phyloP scores from a whole-genome alignment of 1,140 invertebrate species.

The Zaprionus camerounensis region DNA sequence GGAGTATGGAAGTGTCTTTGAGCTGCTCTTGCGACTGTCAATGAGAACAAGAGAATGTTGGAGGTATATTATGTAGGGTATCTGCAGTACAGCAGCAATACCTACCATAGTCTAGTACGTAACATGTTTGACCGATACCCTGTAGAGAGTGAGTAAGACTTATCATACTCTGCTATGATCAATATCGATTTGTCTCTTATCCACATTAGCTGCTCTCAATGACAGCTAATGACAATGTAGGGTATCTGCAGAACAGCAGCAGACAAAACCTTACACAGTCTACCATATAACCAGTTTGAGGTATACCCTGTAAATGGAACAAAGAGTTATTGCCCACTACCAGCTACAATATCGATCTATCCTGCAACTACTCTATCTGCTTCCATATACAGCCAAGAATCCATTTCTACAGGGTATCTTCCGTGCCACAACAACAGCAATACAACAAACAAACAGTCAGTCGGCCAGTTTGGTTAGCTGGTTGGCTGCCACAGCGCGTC shows the following conservation, averaged over 20 bases:
- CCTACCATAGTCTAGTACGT: too few relatives aligned
- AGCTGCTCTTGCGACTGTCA: neutral
- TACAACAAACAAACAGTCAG: neutral
- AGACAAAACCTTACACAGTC: too few relatives aligned
- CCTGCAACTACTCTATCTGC: neutral
- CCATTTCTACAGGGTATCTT: slow-evolving; percentile 1
- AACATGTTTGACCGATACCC: too few relatives aligned
- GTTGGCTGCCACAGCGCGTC: slow-evolving; percentile 10
- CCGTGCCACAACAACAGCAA: neutral
- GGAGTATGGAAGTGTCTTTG: neutral
- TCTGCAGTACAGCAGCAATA: too few relatives aligned
- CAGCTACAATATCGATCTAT: neutral
- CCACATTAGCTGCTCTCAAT: neutral
- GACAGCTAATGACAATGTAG: neutral
- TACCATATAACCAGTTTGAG: too few relatives aligned
- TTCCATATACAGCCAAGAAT: neutral
- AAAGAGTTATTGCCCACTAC: too few relatives aligned
- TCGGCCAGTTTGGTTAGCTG: slow-evolving; percentile 16
- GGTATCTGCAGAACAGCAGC: neutral
- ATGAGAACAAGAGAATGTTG: neutral
- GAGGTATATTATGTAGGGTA: too few relatives aligned
- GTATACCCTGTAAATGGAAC: too few relatives aligned
- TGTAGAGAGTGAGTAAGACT: too few relatives aligned
- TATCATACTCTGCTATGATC: too few relatives aligned
- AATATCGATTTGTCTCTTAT: neutral